Evolutionary conservation across 2,888 invertebrate species (phyloP).

Genomic region (Ceriagrion tenellum): DNA sequence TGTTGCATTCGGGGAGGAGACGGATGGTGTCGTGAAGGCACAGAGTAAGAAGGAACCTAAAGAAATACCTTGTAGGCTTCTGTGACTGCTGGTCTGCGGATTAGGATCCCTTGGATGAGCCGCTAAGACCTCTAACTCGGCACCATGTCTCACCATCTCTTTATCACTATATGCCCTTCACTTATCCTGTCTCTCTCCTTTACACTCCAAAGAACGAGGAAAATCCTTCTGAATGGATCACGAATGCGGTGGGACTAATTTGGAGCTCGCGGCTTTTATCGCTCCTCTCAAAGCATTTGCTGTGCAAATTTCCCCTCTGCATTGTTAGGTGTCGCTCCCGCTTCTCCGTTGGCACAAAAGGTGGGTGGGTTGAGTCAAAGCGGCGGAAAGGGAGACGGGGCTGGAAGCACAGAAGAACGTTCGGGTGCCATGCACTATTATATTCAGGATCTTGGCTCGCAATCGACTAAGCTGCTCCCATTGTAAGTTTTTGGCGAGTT

Average conservation of each 20-base stretch:
- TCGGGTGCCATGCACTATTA: background rate
- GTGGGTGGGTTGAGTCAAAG: background rate
- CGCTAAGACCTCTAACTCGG: background rate
- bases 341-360: background rate
- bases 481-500: background rate
- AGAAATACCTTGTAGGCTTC: background rate
- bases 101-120: slow-evolving; percentile 7
- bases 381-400: background rate
- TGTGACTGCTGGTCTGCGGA: background rate
- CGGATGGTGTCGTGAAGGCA: background rate
- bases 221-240: slow-evolving; percentile 58
- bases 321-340: slow-evolving; percentile 39
- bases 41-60: background rate
- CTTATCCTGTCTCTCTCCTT: background rate
- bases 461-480: background rate
- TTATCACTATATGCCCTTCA: background rate
- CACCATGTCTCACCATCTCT: background rate
- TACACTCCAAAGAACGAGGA: background rate
- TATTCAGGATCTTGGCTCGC: background rate
- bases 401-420: background rate
- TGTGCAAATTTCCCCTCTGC: slow-evolving; percentile 58
- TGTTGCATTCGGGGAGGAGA: background rate
- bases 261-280: slow-evolving; percentile 58
- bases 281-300: slow-evolving; percentile 36
- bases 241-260: slow-evolving; percentile 65